Evolutionary conservation across 2,888 invertebrate species (phyloP), one percentile per base, ranked within the genome.

Genomic region (Rhynchonema sp.): DNA sequence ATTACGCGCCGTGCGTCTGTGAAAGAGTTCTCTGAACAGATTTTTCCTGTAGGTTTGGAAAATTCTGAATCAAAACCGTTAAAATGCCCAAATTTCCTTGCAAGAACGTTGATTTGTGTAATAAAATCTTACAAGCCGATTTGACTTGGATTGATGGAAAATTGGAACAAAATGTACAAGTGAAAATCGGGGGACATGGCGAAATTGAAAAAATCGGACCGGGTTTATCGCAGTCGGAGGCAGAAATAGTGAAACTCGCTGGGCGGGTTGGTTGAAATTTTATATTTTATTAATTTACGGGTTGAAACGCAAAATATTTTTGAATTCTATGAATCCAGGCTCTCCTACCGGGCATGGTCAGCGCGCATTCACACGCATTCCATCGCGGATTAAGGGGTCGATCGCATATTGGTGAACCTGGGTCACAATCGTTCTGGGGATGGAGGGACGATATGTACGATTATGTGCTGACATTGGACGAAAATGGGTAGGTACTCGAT

Each of bases 381-480:
- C 70, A 70, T 59, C 64, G 69, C 17, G 64, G 65, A 58, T 61
- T 70, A 38, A 63, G 70, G 26, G 67, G 68, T 1, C 56, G 61
- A 22, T 54, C 59, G 55, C 46, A 57, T 25, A 57, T 57, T 27
- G 46, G 46, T 26, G 25, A 57, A 23, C 29, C 3, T n/a, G 29
- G 61, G 13, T 67, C 66, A 6, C 67, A 68, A 29, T 69, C 66
- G 1, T 70, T 70, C 61, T 70, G 70, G 70, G 65, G 64, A 46
- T 70, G 70, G 70, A 61, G 70, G 20, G 66, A 70, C 60, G 66
- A 68, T 56, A 70, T 70, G 70, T 70, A 70, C 62, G 63, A 63
- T 25, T 60, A 68, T n/a, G 67, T 70, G 46, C 67, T 67, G 28
- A 63, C 26, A 23, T 9, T 54, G 54, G 54, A 54, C 22, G 17